Evolutionary conservation across 35 echinoderm and acorn worm species (phyloP).

Genomic region (Heliocidaris tuberculata): DNA sequence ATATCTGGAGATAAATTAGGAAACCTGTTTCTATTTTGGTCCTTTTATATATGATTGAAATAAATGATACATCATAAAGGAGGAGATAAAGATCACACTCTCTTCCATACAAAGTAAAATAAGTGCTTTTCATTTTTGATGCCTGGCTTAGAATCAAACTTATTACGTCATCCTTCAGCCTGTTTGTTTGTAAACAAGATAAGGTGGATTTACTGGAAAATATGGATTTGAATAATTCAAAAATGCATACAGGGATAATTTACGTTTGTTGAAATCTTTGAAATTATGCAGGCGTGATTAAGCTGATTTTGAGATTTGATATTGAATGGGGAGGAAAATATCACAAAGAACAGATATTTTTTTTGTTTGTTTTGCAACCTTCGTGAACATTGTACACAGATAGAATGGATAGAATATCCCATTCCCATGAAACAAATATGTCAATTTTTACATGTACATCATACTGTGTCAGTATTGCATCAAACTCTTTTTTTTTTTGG

Average conservation of each 20-base stretch:
- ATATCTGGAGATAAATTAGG: neutral
- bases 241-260: neutral
- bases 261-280: neutral
- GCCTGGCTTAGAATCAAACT: neutral
- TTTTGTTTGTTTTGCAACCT: no score
- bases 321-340: neutral
- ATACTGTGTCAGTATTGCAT: no score
- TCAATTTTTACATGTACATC: no score
- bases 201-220: neutral
- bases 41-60: neutral
- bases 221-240: neutral
- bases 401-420: no score
- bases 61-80: conserved; percentile 11
- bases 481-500: no score
- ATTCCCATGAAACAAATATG: no score
- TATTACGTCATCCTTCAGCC: neutral
- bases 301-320: conserved; percentile 5
- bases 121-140: neutral
- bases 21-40: neutral
- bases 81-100: neutral
- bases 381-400: no score
- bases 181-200: conserved; percentile 12
- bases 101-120: neutral
- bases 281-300: neutral
- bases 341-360: no score